Percentiles rank a stretch among this genome's conserved stretches.
Evolutionary conservation across 2,797 vertebrate species (phyloP).

Genomic region (Sylvilagus floridanus): DNA sequence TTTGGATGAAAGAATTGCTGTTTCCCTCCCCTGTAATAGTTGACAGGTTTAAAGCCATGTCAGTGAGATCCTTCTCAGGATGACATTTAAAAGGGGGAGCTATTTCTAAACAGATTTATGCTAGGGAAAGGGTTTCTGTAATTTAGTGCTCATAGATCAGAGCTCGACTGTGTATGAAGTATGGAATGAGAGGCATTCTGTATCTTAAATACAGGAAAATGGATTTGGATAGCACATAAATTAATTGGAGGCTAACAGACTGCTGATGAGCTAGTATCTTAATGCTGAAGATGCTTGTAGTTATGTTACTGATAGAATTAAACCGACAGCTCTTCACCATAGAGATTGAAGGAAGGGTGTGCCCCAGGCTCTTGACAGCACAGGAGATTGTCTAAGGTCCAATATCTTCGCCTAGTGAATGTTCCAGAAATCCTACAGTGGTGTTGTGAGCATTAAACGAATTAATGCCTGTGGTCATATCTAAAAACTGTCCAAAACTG

Average conservation of each 20-base stretch:
- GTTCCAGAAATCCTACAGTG: not conserved
- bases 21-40: not conserved
- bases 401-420: not conserved
- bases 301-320: slow-evolving; percentile 3
- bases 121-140: not conserved
- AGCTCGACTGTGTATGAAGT: not conserved
- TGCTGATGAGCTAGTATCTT: not conserved
- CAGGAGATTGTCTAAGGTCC: not conserved
- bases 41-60: not conserved
- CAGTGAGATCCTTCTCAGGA: not conserved
- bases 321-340: not conserved
- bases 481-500: not conserved
- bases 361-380: not conserved
- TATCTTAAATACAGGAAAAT: slow-evolving; percentile 27
- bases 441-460: not conserved
- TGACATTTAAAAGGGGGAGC: not conserved
- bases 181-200: not conserved
- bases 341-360: not conserved
- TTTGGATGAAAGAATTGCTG: slow-evolving; percentile 8
- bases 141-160: not conserved
- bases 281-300: not conserved
- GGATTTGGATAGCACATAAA: not conserved
- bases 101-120: slow-evolving; percentile 35
- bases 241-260: not conserved
- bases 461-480: not conserved